Evolutionary conservation across 1,140 invertebrate genomes (phyloP).

Genomic region (Oscheius sp.): DNA sequence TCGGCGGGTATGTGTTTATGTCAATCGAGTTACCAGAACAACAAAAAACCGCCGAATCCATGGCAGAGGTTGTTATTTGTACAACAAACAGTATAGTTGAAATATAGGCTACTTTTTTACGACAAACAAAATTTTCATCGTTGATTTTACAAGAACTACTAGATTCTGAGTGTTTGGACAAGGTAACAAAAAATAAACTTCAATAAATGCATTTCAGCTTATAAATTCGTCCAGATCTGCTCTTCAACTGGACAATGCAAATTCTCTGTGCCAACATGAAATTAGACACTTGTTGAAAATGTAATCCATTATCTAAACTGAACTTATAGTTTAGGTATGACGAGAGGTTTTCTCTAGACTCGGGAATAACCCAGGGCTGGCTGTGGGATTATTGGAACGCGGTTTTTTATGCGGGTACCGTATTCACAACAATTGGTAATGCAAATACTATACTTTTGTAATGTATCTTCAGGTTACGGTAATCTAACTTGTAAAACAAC

Average conservation of each 20-base stretch:
- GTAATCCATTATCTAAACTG: neutral
- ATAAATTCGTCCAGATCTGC: neutral
- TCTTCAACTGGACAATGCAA: neutral
- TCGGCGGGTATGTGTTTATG: too few species aligned
- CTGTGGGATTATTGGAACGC: slow-evolving; percentile 38
- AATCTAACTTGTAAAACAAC: slow-evolving; percentile 23
- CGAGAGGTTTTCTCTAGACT: slow-evolving; percentile 1
- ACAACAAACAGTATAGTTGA: too few species aligned
- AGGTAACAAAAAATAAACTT: neutral
- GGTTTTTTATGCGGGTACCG: slow-evolving; percentile 31
- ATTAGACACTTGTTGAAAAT: neutral
- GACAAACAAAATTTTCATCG: too few species aligned
- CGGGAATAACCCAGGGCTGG: slow-evolving; percentile 15
- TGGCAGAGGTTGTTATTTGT: too few species aligned
- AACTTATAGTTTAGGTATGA: slow-evolving; percentile 1
- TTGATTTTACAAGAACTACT: neutral
- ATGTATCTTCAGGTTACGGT: slow-evolving; percentile 27
- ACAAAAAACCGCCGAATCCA: too few species aligned
- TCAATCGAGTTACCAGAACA: too few species aligned
- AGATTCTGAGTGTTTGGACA: neutral
- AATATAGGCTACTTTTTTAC: too few species aligned
- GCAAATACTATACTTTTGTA: neutral
- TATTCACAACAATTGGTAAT: slow-evolving; percentile 36
- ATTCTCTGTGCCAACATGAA: neutral
- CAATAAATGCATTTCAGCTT: neutral